A percentile compares a stretch with the other conserved stretches of the same genome.
Evolutionary conservation across 2,888 invertebrate species (phyloP).

Genomic region (Drosophila pullipes): DNA sequence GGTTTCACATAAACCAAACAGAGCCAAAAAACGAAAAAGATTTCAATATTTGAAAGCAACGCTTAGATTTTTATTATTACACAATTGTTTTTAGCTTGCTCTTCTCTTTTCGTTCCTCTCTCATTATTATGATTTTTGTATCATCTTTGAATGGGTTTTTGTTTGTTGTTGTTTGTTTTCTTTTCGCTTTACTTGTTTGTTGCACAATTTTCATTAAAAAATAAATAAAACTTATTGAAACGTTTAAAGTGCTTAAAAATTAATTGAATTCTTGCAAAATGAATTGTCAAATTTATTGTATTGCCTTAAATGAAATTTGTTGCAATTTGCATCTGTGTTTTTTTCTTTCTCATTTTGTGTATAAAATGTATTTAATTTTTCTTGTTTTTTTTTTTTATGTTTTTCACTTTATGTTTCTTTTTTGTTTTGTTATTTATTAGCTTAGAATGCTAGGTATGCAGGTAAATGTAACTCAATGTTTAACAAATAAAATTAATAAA

Average conservation of each 20-base stretch:
- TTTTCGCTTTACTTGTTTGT: slow-evolving; percentile 27
- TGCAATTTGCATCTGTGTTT: not conserved
- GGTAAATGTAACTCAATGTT: slow-evolving; percentile 80
- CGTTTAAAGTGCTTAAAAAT: slow-evolving; percentile 54
- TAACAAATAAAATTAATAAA: slow-evolving; percentile 73
- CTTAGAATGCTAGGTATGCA: slow-evolving; percentile 62
- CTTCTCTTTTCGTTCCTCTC: slow-evolving; percentile 23
- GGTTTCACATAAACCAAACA: slow-evolving; percentile 2
- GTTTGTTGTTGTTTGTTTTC: slow-evolving; percentile 31
- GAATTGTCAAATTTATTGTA: slow-evolving; percentile 7
- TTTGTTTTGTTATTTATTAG: slow-evolving; percentile 43
- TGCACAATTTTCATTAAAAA: slow-evolving; percentile 64
- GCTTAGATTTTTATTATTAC: slow-evolving; percentile 74
- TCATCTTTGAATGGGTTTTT: slow-evolving; percentile 33
- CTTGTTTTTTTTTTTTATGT: slow-evolving; percentile 27
- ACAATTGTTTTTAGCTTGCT: slow-evolving; percentile 53
- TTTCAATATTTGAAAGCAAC: slow-evolving; percentile 70
- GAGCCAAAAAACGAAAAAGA: slow-evolving; percentile 39
- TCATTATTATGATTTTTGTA: slow-evolving; percentile 20
- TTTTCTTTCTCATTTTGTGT: slow-evolving; percentile 19
- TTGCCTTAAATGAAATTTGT: slow-evolving; percentile 34
- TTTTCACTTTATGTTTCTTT: slow-evolving; percentile 22
- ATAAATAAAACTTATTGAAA: slow-evolving; percentile 71
- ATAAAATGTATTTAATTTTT: slow-evolving; percentile 55
- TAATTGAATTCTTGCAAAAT: slow-evolving; percentile 38